Conservation (phyloP, 2,888 invertebrate species). For the Leucophenga maculata region DNA sequence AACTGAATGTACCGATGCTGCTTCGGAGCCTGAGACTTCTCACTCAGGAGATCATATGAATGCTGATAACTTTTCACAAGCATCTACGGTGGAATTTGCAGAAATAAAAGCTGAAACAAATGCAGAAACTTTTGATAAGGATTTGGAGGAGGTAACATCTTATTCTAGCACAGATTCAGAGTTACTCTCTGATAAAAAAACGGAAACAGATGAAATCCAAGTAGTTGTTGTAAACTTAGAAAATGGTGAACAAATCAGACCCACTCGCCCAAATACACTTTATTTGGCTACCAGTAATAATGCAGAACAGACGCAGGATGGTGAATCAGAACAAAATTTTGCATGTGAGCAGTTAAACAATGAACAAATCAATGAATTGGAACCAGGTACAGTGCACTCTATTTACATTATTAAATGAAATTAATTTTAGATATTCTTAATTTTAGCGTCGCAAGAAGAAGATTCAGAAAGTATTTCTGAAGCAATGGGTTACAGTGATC, state of each 20-base stretch:
- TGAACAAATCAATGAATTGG: slow-evolving; percentile 19
- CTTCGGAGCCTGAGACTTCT: slow-evolving; percentile 53
- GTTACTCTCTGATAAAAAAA: slow-evolving; percentile 47
- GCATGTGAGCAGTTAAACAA: not conserved
- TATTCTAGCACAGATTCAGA: slow-evolving; percentile 64
- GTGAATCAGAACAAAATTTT: not conserved
- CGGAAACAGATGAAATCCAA: slow-evolving; percentile 31
- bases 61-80: slow-evolving; percentile 71
- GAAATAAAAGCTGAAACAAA: slow-evolving; percentile 55
- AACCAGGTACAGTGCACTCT: not conserved
- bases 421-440: not conserved
- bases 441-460: slow-evolving; percentile 33
- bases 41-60: slow-evolving; percentile 58
- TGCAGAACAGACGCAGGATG: slow-evolving; percentile 46
- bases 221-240: slow-evolving; percentile 8
- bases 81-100: slow-evolving; percentile 71
- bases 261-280: slow-evolving; percentile 69
- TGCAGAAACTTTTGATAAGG: slow-evolving; percentile 29
- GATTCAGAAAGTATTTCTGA: slow-evolving; percentile 51
- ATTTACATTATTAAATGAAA: not conserved
- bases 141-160: slow-evolving; percentile 45
- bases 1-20: slow-evolving; percentile 53
- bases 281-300: slow-evolving; percentile 58
- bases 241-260: slow-evolving; percentile 43
- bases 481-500: slow-evolving; percentile 67